phyloP scores from a whole-genome alignment of 2,888 invertebrate genomes.

The Epirrita christyi region DNA sequence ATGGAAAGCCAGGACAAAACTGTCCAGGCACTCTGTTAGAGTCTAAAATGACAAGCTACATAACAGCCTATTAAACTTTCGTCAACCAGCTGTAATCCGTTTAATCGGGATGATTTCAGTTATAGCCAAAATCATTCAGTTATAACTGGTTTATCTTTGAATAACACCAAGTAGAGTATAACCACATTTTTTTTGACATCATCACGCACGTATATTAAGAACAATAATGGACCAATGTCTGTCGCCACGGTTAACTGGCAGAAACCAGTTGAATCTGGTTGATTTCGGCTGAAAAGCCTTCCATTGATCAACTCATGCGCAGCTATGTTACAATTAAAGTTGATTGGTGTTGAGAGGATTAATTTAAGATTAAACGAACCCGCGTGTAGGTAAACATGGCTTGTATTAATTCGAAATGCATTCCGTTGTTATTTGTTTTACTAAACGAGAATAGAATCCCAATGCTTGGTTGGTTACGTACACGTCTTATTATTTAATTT shows the following conservation, averaged over 20 bases:
- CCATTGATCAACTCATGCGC: conserved; percentile 20
- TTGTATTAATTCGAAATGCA: conserved; percentile 10
- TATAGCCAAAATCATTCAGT: background rate
- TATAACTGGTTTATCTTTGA: background rate
- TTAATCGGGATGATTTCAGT: too few species aligned
- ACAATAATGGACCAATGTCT: background rate
- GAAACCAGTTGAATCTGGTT: conserved; percentile 21
- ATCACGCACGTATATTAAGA: background rate
- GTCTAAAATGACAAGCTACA: too few species aligned
- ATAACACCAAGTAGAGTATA: background rate
- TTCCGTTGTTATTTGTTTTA: conserved; percentile 23
- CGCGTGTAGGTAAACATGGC: conserved; percentile 5
- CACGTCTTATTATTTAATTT: background rate
- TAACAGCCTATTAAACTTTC: too few species aligned
- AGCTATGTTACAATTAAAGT: conserved; percentile 37
- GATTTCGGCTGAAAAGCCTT: conserved; percentile 18
- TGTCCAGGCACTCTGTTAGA: too few species aligned
- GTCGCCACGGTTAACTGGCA: conserved; percentile 27
- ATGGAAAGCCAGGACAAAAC: too few species aligned
- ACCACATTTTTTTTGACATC: background rate
- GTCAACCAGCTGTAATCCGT: too few species aligned
- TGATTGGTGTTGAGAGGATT: conserved; percentile 36
- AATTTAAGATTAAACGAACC: conserved; percentile 36
- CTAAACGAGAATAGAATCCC: conserved; percentile 17
- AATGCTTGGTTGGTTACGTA: background rate